Evolutionary conservation across 1,140 invertebrate species (phyloP), one percentile per base, ranked within the genome.

Genomic region (Drosophila truncata): DNA sequence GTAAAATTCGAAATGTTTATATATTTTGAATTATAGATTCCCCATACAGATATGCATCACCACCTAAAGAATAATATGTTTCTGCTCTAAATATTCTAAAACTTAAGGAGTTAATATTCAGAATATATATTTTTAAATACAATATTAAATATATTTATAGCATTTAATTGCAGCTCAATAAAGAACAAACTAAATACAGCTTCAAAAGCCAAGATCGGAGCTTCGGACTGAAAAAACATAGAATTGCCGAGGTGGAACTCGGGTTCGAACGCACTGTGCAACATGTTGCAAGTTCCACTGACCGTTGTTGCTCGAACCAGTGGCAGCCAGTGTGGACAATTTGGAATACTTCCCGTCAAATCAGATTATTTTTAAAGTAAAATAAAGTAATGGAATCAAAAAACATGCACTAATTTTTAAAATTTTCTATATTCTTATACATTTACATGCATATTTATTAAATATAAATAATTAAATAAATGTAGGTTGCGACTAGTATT

Each of bases 181-280:
- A 20, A 44, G 13, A 16, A 7, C n/a, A 6, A 50, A 66, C 8
- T 46, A 46, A 25, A 25, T 23, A 9, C 20, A 47, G 44, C 44
- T 8, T 25, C 23, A 25, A 29, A n/a, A 50, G 2, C 35, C n/a
- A 76, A 67, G 55, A 52, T 44, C 62, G 25, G 16, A 27, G 29
- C 6, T 46, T 23, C 14, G 31, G 11, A 35, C 35, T 37, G 6
- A 37, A 60, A 82, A 85, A 82, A 87, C 84, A 87, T 87, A 72
- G 83, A 80, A 88, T 80, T 2, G 33, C 47, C 69, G 66, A 72
- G 33, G 42, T 33, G 3, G 3, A 14, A 20, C 16, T 61, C 47
- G 39, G 23, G 55, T 54, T 18, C 11, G 37, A 33, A 9, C 25
- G 8, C 39, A 44, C 46, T 11, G 33, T 62, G 74, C 72, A 76